phyloP scores from a whole-genome alignment of 2,888 invertebrate genomes.

The Smittia aterrima region DNA sequence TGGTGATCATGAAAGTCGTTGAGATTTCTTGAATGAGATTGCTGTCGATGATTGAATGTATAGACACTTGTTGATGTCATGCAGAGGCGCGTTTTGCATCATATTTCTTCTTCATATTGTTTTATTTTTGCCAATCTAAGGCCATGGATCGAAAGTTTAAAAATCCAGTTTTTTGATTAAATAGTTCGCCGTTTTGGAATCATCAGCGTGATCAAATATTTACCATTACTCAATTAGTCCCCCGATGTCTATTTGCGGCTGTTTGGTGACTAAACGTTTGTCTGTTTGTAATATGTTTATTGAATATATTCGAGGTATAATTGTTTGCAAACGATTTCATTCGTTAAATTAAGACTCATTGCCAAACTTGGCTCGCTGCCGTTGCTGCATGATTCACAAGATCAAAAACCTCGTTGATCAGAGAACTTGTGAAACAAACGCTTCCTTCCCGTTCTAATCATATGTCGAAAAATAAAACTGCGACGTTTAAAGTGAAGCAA shows the following conservation, averaged over 20 bases:
- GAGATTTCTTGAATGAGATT: not conserved
- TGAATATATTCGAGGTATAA: not conserved
- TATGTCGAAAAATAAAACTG: not conserved
- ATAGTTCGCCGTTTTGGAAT: not conserved
- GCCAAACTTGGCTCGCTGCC: not conserved
- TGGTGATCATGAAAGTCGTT: not conserved
- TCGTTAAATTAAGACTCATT: not conserved
- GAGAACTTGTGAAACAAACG: not conserved
- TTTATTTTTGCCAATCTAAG: not conserved
- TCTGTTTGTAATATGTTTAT: not conserved
- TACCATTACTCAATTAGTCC: not conserved
- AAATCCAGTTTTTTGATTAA: not conserved
- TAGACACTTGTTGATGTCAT: conserved; percentile 34
- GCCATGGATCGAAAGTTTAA: not conserved
- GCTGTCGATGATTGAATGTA: not conserved
- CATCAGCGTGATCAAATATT: not conserved
- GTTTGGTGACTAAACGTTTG: conserved; percentile 3
- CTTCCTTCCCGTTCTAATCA: conserved; percentile 5
- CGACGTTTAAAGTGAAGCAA: not conserved
- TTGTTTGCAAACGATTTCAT: not conserved
- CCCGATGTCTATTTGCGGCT: not conserved
- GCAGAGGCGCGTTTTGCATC: not conserved
- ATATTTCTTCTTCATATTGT: not conserved
- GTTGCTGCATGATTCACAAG: not conserved
- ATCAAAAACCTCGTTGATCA: not conserved